Evolutionary conservation across 1,140 invertebrate genomes (phyloP).

Genomic region (Zaprionus kolodkinae): DNA sequence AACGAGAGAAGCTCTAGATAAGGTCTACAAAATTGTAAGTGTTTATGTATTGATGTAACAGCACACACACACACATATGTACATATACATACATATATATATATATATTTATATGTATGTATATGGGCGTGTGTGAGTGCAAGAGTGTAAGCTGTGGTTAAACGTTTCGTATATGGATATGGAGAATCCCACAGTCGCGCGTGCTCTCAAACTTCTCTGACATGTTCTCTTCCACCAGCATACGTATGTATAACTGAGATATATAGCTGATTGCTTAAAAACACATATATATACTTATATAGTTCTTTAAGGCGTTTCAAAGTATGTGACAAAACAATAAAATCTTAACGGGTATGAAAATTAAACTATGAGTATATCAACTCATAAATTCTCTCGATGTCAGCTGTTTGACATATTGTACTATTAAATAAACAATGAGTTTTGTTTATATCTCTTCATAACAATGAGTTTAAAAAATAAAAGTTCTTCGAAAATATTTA

Average conservation of each 20-base stretch:
- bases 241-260: constrained; percentile 9
- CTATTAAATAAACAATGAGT: too few relatives aligned
- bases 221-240: constrained; percentile 3
- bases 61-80: neutral
- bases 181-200: neutral
- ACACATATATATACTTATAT: neutral
- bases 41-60: neutral
- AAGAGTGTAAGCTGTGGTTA: neutral
- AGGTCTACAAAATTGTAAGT: constrained; percentile 1
- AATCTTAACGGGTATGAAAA: neutral
- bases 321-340: constrained; percentile 5
- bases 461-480: neutral
- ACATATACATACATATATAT: neutral
- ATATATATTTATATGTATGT: neutral
- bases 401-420: neutral
- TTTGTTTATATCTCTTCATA: too few relatives aligned
- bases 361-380: neutral
- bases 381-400: neutral
- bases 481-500: neutral
- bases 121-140: neutral
- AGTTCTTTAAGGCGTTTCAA: constrained; percentile 2
- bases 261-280: neutral
- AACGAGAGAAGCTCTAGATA: neutral
- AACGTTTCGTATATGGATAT: neutral
- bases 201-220: constrained; percentile 1